Percentiles rank a stretch among this genome's conserved stretches.
Conservation (phyloP, 2,113 vertebrate species). For the Sebastes fasciatus region DNA sequence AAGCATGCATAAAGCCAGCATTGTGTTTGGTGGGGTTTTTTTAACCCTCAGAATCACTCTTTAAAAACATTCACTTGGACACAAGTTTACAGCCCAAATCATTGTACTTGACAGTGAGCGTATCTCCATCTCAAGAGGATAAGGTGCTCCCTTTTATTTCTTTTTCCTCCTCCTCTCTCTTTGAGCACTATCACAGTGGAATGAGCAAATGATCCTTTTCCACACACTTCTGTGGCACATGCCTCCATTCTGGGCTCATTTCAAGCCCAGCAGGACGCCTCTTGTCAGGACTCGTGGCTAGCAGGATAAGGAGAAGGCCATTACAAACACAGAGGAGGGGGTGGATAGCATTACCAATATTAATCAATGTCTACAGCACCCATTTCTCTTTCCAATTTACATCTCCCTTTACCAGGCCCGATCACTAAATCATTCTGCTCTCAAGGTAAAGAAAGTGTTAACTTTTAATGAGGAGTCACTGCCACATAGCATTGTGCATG, state of each 20-base stretch:
- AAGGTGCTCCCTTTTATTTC: constrained; percentile 75
- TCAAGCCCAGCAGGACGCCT: constrained; percentile 95
- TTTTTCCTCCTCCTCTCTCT: constrained; percentile 60
- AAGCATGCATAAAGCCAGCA: constrained; percentile 90
- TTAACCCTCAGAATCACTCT: constrained; percentile 52
- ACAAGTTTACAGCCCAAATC: constrained; percentile 31
- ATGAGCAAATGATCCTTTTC: constrained; percentile 94
- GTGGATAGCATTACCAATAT: constrained; percentile 95
- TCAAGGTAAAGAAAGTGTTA: constrained; percentile 88
- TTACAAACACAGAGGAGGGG: constrained; percentile 89
- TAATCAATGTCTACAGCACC: constrained; percentile 93
- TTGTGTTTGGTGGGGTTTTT: constrained; percentile 86
- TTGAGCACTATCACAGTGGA: constrained; percentile 91
- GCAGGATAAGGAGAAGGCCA: constrained; percentile 91
- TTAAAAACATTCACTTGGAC: constrained; percentile 50
- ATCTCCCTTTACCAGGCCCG: constrained; percentile 86
- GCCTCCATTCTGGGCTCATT: constrained; percentile 96
- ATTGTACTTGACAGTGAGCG: constrained; percentile 89
- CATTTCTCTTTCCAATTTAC: constrained; percentile 93
- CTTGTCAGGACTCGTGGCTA: constrained; percentile 90
- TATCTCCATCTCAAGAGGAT: constrained; percentile 86
- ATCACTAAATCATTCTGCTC: constrained; percentile 89
- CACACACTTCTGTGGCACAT: constrained; percentile 90
- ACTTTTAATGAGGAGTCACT: constrained; percentile 91
- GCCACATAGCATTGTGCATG: constrained; percentile 42